phyloP scores from a whole-genome alignment of 2,797 vertebrate species.

The Linurgus olivaceus region DNA sequence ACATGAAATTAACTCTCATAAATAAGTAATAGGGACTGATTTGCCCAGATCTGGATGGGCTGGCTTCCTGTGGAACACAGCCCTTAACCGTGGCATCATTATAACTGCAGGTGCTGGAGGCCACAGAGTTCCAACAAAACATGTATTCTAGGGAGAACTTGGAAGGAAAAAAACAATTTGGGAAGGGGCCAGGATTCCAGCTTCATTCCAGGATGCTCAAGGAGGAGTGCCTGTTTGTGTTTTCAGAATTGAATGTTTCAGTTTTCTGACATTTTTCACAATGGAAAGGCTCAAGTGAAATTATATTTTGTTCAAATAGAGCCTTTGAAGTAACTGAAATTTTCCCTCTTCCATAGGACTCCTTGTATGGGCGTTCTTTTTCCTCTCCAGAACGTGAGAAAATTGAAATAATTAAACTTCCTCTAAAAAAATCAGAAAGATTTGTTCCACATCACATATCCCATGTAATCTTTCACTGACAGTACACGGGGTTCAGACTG shows the following conservation, averaged over 20 bases:
- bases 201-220: background rate
- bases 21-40: conserved; percentile 38
- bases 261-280: background rate
- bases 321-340: background rate
- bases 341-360: background rate
- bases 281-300: background rate
- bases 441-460: background rate
- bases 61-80: background rate
- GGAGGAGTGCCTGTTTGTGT: background rate
- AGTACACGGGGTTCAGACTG: background rate
- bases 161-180: background rate
- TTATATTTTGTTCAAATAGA: background rate
- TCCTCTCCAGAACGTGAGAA: background rate
- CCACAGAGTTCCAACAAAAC: background rate
- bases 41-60: background rate
- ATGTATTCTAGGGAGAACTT: background rate
- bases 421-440: background rate
- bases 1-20: conserved; percentile 24
- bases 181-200: background rate
- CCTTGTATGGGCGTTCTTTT: background rate
- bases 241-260: background rate
- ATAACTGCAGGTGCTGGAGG: background rate
- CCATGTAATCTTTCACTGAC: background rate
- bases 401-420: background rate
- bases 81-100: background rate